Percentiles rank a stretch among this genome's conserved stretches.
phyloP scores from a whole-genome alignment of 1,140 invertebrate genomes.

The Plectrocnemia conspersa region DNA sequence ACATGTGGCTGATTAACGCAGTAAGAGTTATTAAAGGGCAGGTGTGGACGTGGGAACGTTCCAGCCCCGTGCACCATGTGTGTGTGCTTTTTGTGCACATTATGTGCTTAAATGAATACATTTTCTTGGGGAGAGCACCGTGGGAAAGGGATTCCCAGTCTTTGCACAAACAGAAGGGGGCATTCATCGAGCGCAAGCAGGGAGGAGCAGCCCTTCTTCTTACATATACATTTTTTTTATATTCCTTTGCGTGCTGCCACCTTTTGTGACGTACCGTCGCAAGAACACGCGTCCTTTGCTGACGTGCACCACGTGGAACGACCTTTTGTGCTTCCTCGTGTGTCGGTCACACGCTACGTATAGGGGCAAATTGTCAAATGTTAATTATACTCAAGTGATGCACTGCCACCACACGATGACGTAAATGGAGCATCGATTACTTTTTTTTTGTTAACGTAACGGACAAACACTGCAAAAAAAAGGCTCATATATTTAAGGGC shows the following conservation, averaged over 20 bases:
- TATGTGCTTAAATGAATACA: constrained; percentile 35
- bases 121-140: constrained; percentile 30
- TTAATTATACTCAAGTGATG: too few species aligned
- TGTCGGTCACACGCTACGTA: neutral
- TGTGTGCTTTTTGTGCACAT: constrained; percentile 30
- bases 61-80: constrained; percentile 9
- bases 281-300: constrained; percentile 24
- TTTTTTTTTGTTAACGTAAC: too few species aligned
- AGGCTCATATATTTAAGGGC: too few species aligned
- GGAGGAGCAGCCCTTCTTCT: constrained; percentile 23
- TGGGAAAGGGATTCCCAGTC: constrained; percentile 31
- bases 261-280: constrained; percentile 21
- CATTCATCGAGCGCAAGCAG: constrained; percentile 21
- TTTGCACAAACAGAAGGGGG: constrained; percentile 12
- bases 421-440: too few species aligned
- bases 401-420: too few species aligned
- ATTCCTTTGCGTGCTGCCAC: constrained; percentile 11
- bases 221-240: constrained; percentile 24
- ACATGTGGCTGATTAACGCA: neutral
- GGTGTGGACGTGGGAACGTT: constrained; percentile 19
- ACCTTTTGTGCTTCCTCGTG: constrained; percentile 13
- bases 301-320: constrained; percentile 28
- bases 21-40: neutral
- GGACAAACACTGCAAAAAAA: too few species aligned
- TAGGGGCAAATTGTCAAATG: constrained; percentile 11